phyloP scores from a whole-genome alignment of 2,797 vertebrate genomes.

The Enteromius paludinosus region DNA sequence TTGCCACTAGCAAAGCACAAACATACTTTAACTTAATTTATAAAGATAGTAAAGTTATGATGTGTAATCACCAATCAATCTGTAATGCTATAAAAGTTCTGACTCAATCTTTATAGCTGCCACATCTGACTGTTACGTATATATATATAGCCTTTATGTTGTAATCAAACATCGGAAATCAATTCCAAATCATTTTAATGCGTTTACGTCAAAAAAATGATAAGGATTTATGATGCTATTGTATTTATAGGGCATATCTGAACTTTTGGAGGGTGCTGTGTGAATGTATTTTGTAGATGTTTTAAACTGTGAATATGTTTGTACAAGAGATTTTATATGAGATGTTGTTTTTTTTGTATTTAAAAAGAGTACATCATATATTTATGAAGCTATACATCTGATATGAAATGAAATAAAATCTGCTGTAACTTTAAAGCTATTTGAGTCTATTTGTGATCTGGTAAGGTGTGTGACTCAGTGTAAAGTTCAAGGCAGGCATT shows the following conservation, averaged over 20 bases:
- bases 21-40: not conserved
- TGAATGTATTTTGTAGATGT: not conserved
- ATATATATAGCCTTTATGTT: not conserved
- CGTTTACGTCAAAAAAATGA: not conserved
- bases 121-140: not conserved
- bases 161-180: not conserved
- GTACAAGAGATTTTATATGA: not conserved
- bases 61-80: not conserved
- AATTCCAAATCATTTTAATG: not conserved
- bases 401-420: not conserved
- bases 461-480: not conserved
- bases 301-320: not conserved
- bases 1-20: not conserved
- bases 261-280: not conserved
- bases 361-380: not conserved
- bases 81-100: not conserved
- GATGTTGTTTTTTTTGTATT: too few relatives aligned
- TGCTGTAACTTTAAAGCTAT: not conserved
- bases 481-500: slow-evolving; percentile 1
- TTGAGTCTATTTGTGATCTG: not conserved
- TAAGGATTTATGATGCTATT: not conserved
- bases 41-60: not conserved
- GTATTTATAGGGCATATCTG: not conserved
- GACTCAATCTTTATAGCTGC: not conserved
- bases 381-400: not conserved